Evolutionary conservation across 2,888 invertebrate genomes (phyloP).

Genomic region (Drosophila histrio): DNA sequence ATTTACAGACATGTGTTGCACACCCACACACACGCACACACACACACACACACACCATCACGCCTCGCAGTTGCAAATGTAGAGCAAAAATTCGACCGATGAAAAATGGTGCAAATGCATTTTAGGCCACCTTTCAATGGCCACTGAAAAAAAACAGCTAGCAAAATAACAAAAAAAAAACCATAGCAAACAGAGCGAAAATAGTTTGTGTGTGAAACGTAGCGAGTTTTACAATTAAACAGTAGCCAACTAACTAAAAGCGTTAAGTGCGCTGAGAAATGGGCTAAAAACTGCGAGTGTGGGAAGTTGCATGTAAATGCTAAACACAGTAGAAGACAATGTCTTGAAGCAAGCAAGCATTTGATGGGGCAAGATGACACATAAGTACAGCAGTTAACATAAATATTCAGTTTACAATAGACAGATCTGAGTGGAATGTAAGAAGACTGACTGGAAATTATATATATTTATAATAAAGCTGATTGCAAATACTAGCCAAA

Average conservation of each 20-base stretch:
- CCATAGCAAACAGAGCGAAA: constrained; percentile 11
- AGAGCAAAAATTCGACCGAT: constrained; percentile 41
- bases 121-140: constrained; percentile 63
- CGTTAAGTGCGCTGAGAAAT: constrained; percentile 46
- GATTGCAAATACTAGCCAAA: too few species aligned
- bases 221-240: constrained; percentile 57
- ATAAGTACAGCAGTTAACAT: neutral
- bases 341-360: neutral
- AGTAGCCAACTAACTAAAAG: constrained; percentile 55
- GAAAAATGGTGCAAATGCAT: constrained; percentile 55
- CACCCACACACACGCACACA: constrained; percentile 27
- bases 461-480: too few species aligned
- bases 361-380: neutral
- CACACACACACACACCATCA: constrained; percentile 4
- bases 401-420: neutral
- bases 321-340: neutral
- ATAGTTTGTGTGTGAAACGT: constrained; percentile 44
- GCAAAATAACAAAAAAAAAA: constrained; percentile 1
- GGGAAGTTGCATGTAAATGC: neutral
- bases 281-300: constrained; percentile 12
- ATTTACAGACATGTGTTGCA: constrained; percentile 73
- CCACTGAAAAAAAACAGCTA: constrained; percentile 7
- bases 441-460: too few species aligned
- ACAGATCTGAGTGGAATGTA: too few species aligned
- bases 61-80: constrained; percentile 10